Percentiles rank a stretch among this genome's conserved stretches.
These are phyloP conservation scores for Drymonia ruficornis DNA, from an alignment of 2,888 invertebrate species.

Conservation along the genomic window DNA sequence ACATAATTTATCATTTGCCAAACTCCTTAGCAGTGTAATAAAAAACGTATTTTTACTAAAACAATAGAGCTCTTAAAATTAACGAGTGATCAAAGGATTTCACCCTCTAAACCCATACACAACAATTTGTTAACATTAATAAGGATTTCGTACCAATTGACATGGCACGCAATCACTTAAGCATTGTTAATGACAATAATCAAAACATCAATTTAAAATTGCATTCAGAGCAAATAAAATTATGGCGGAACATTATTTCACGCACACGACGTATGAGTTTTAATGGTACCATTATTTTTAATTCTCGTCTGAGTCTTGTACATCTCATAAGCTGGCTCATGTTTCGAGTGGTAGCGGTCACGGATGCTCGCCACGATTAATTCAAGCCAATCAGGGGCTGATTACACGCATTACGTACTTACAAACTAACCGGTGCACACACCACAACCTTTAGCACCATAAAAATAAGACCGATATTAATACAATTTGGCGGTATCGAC, in stretches of 20 bases:
- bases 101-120: too few relatives aligned
- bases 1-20: too few relatives aligned
- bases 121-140: too few relatives aligned
- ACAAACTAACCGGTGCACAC: slow-evolving; percentile 55
- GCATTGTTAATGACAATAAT: neutral
- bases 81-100: too few relatives aligned
- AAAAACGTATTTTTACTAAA: too few relatives aligned
- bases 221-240: slow-evolving; percentile 50
- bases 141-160: neutral
- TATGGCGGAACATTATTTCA: slow-evolving; percentile 52
- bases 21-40: too few relatives aligned
- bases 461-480: slow-evolving; percentile 44
- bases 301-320: slow-evolving; percentile 66
- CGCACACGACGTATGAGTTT: slow-evolving; percentile 67
- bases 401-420: slow-evolving; percentile 79
- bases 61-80: too few relatives aligned
- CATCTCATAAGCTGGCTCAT: slow-evolving; percentile 66
- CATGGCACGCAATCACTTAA: neutral
- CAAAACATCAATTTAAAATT: slow-evolving; percentile 32
- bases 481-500: slow-evolving; percentile 10
- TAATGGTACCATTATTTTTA: slow-evolving; percentile 81
- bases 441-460: slow-evolving; percentile 36
- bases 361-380: slow-evolving; percentile 80
- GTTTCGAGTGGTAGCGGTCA: slow-evolving; percentile 76
- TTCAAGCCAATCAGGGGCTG: slow-evolving; percentile 82